A percentile compares a stretch with the other conserved stretches of the same genome.
These are phyloP conservation scores for Paratrypauchen microcephalus DNA, from an alignment of 2,797 vertebrate species.

Conservation along the genomic window DNA sequence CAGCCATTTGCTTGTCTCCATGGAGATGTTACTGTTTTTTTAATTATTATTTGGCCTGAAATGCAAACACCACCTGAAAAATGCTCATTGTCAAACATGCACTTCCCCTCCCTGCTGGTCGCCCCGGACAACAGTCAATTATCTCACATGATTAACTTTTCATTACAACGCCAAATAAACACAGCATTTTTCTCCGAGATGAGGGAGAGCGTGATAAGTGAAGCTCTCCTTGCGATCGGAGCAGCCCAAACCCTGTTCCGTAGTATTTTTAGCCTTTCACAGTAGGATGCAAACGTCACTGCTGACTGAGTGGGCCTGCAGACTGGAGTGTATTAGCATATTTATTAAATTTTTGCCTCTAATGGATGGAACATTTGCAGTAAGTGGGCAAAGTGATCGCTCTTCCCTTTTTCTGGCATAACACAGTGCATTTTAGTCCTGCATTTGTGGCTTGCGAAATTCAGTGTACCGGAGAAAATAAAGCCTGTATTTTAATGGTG, in stretches of 20 bases:
- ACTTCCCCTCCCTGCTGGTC: constrained; percentile 48
- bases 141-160: constrained; percentile 82
- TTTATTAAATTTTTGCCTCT: constrained; percentile 68
- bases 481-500: constrained; percentile 12
- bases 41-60: too few species aligned
- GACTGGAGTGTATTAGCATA: constrained; percentile 67
- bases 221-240: constrained; percentile 50
- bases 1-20: too few species aligned
- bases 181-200: constrained; percentile 61
- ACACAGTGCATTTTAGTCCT: constrained; percentile 24
- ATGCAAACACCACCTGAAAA: constrained; percentile 38
- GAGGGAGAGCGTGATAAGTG: constrained; percentile 60
- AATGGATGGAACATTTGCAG: constrained; percentile 71
- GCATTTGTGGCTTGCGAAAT: constrained; percentile 32
- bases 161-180: constrained; percentile 74
- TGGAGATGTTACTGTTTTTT: too few species aligned
- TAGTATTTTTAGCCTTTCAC: constrained; percentile 43
- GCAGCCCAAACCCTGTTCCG: constrained; percentile 48
- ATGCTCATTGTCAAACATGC: constrained; percentile 58
- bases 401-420: constrained; percentile 35
- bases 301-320: constrained; percentile 47
- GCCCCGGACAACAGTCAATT: constrained; percentile 75
- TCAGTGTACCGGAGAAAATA: constrained; percentile 22
- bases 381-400: constrained; percentile 58
- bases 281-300: constrained; percentile 49